Percentiles rank a stretch among this genome's conserved stretches.
Conservation (phyloP, 2,113 vertebrate species). For the Tretioscincus oriximinensis region DNA sequence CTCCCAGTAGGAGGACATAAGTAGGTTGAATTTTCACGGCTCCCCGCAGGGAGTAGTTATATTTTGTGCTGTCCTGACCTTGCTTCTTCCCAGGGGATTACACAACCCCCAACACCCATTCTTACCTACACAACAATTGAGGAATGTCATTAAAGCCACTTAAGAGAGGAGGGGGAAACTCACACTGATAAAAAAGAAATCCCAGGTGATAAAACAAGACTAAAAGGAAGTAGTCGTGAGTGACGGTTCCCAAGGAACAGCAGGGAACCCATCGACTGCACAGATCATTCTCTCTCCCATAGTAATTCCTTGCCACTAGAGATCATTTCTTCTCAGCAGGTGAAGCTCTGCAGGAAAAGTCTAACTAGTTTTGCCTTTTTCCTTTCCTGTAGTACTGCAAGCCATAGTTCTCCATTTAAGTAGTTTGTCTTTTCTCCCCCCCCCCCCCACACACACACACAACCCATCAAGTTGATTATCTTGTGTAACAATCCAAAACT, state of each 20-base stretch:
- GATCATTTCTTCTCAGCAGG: not conserved
- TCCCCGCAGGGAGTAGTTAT: constrained; percentile 13
- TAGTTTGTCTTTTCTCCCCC: not conserved
- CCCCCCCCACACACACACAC: too few species aligned
- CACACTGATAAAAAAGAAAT: not conserved
- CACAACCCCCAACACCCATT: not conserved
- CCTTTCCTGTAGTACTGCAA: not conserved
- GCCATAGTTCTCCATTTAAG: not conserved
- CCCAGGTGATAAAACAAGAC: not conserved
- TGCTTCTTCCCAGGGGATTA: not conserved
- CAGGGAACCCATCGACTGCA: constrained; percentile 9
- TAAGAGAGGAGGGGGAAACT: not conserved
- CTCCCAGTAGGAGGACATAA: not conserved
- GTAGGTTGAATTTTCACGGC: not conserved
- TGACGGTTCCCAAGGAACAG: constrained; percentile 5
- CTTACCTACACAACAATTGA: not conserved
- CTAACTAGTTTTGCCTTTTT: not conserved
- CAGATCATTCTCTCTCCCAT: not conserved
- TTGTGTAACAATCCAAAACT: constrained; percentile 12
- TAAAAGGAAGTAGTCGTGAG: fast-evolving
- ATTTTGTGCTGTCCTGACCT: not conserved
- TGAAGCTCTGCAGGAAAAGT: not conserved
- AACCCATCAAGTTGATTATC: not conserved
- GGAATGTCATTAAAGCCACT: not conserved
- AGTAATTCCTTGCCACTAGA: not conserved